Percentiles rank a stretch among this genome's conserved stretches.
Conservation (phyloP, 35 echinoderm and acorn worm genomes). For the Chiridota heheva region DNA sequence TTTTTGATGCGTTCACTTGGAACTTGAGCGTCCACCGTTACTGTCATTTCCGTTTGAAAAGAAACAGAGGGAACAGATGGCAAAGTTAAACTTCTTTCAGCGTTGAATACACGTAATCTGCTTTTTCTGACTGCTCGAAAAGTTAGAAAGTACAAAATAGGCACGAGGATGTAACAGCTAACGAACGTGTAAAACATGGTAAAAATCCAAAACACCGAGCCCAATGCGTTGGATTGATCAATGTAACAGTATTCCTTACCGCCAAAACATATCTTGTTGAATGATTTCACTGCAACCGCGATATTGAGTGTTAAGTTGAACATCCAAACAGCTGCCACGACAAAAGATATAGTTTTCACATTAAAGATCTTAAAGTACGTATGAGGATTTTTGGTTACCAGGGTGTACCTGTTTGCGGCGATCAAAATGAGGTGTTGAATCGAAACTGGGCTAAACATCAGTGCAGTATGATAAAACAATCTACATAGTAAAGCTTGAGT, state of each 20-base stretch:
- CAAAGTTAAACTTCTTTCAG: neutral
- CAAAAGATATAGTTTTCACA: neutral
- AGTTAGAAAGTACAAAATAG: slow-evolving; percentile 20
- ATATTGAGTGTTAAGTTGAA: neutral
- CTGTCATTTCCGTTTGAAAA: neutral
- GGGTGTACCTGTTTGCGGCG: slow-evolving; percentile 20
- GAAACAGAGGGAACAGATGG: neutral
- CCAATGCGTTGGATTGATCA: neutral
- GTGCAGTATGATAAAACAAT: slow-evolving; percentile 11
- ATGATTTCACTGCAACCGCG: neutral
- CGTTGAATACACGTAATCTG: neutral
- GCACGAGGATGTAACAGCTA: slow-evolving; percentile 24
- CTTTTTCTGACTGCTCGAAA: slow-evolving; percentile 32
- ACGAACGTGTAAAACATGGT: slow-evolving; percentile 21
- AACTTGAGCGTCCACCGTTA: neutral
- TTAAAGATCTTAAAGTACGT: slow-evolving; percentile 18
- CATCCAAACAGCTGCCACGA: neutral
- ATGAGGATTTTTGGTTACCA: neutral
- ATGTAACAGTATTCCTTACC: slow-evolving; percentile 26
- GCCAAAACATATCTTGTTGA: neutral
- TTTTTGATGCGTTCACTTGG: neutral
- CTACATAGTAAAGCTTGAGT: neutral
- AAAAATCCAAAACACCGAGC: slow-evolving; percentile 6
- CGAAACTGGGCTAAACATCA: slow-evolving; percentile 26
- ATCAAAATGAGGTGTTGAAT: slow-evolving; percentile 40